Evolutionary conservation across 1,140 invertebrate species (phyloP).

Genomic region (Platyscapa corneri): DNA sequence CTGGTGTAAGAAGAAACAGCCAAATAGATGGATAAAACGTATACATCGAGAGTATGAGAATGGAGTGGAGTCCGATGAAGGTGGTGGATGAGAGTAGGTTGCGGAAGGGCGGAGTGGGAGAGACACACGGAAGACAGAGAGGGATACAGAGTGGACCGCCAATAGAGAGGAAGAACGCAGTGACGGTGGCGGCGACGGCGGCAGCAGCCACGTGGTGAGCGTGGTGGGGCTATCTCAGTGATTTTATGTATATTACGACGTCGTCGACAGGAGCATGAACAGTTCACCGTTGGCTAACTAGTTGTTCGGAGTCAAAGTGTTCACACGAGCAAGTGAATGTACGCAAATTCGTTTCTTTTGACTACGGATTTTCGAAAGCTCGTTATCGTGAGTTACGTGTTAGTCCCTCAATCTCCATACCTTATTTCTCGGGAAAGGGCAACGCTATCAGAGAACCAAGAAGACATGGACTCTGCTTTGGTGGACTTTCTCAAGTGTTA

Average conservation of each 20-base stretch:
- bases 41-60: background rate
- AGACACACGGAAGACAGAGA: too few relatives aligned
- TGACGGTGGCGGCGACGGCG: background rate
- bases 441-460: background rate
- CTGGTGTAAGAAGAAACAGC: background rate
- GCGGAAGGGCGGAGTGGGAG: background rate
- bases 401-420: background rate
- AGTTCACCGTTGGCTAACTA: slow-evolving; percentile 67
- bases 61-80: background rate
- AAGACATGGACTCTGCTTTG: background rate
- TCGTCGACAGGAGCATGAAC: slow-evolving; percentile 62
- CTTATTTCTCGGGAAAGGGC: too few relatives aligned
- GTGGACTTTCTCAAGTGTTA: background rate
- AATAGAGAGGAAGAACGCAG: background rate
- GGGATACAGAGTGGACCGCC: background rate
- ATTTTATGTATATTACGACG: slow-evolving; percentile 69
- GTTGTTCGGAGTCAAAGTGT: slow-evolving; percentile 34
- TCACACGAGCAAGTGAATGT: slow-evolving; percentile 1
- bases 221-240: slow-evolving; percentile 64
- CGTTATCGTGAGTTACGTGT: background rate
- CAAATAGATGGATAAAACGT: background rate
- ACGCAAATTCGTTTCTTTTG: background rate
- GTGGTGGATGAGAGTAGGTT: background rate
- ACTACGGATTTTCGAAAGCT: background rate
- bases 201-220: slow-evolving; percentile 50